Conservation (phyloP, 2,113 vertebrate genomes). For the Riparia riparia region DNA sequence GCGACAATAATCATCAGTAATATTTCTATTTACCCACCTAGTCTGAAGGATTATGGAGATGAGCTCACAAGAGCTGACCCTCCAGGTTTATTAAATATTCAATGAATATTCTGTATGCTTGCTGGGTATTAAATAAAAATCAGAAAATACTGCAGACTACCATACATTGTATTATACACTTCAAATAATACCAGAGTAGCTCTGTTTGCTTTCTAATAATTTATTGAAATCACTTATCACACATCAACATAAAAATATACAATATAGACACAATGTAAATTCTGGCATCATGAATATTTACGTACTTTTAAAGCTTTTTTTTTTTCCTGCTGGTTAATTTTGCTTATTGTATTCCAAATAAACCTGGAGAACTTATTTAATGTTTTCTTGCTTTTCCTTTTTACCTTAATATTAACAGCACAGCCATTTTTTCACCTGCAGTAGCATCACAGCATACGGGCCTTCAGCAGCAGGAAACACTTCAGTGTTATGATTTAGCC, state of each 20-base stretch:
- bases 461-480: conserved; percentile 9
- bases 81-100: conserved; percentile 80
- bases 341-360: background rate
- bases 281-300: conserved; percentile 30
- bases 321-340: background rate
- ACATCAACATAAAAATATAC: conserved; percentile 42
- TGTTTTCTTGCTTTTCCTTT: background rate
- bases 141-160: conserved; percentile 53
- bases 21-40: conserved; percentile 52
- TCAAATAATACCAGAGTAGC: conserved; percentile 36
- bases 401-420: background rate
- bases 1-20: conserved; percentile 15
- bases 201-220: conserved; percentile 59
- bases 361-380: background rate
- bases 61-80: conserved; percentile 76
- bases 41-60: conserved; percentile 80
- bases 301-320: conserved; percentile 4
- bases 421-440: conserved; percentile 1
- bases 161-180: conserved; percentile 47
- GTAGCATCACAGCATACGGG: background rate
- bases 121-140: conserved; percentile 64
- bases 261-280: conserved; percentile 13
- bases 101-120: conserved; percentile 50
- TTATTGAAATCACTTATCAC: conserved; percentile 64
- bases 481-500: background rate